These are phyloP conservation scores for Psephotus haematonotus DNA, from an alignment of 2,113 vertebrate species.

Conservation along the genomic window DNA sequence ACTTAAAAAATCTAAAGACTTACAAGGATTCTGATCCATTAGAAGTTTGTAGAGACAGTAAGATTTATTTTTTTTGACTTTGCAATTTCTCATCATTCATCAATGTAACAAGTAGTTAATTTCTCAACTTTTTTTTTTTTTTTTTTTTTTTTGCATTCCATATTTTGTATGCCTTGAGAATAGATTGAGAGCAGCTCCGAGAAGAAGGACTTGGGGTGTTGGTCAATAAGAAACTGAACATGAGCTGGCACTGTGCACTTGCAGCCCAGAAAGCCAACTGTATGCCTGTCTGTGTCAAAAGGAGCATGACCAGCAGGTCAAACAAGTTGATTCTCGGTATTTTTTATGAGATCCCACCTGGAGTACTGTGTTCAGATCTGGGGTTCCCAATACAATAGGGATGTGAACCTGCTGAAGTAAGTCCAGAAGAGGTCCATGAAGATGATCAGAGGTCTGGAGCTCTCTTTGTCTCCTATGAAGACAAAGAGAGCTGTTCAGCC, in stretches of 20 bases:
- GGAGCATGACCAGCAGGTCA: fast-evolving
- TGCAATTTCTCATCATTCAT: background rate
- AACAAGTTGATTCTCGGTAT: background rate
- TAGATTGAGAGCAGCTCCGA: background rate
- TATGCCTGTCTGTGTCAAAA: background rate
- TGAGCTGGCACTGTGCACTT: background rate
- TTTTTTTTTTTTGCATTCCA: background rate
- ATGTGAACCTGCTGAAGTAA: fast-evolving
- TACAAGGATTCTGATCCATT: background rate
- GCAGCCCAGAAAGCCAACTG: background rate
- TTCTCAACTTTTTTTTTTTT: background rate
- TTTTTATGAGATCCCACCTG: background rate
- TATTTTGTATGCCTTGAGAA: background rate
- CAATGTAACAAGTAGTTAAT: background rate
- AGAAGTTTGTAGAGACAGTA: background rate
- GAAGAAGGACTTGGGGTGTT: background rate
- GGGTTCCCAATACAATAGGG: background rate
- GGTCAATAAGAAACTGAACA: background rate
- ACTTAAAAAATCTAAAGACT: background rate
- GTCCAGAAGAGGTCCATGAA: background rate
- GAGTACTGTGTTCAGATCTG: background rate
- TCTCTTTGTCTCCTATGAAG: background rate
- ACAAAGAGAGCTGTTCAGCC: background rate
- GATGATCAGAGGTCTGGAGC: background rate
- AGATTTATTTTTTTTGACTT: background rate